Evolutionary conservation across 2,113 vertebrate genomes (phyloP).

Genomic region (Narcine bancroftii): DNA sequence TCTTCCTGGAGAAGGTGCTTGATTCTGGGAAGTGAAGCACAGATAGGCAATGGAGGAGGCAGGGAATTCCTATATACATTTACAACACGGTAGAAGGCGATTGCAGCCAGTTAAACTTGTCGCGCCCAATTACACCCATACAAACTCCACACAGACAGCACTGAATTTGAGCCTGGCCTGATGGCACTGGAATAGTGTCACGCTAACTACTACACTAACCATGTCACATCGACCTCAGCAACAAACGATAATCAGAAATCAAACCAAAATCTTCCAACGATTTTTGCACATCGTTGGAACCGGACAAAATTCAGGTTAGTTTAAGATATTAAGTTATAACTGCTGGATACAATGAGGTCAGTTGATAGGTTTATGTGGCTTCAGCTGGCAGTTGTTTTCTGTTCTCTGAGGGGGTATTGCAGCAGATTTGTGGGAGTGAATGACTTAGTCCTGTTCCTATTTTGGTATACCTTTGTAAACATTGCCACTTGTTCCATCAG

Average conservation of each 20-base stretch:
- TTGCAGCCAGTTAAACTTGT: too few relatives aligned
- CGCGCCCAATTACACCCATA: too few relatives aligned
- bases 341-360: background rate
- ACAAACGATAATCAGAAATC: background rate
- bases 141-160: too few relatives aligned
- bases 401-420: background rate
- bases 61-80: background rate
- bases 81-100: too few relatives aligned
- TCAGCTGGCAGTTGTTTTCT: background rate
- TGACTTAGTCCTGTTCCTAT: background rate
- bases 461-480: background rate
- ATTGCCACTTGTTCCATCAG: background rate
- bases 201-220: too few relatives aligned
- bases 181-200: too few relatives aligned
- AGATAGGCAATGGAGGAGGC: background rate
- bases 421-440: background rate
- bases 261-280: background rate
- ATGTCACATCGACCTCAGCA: background rate
- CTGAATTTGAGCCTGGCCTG: too few relatives aligned
- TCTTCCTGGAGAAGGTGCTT: background rate
- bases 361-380: background rate
- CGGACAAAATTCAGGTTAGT: background rate
- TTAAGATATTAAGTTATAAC: background rate
- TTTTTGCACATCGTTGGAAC: background rate
- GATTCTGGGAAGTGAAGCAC: background rate